Evolutionary conservation across 2,888 invertebrate genomes (phyloP).

Genomic region (Pseudanteris insignis): DNA sequence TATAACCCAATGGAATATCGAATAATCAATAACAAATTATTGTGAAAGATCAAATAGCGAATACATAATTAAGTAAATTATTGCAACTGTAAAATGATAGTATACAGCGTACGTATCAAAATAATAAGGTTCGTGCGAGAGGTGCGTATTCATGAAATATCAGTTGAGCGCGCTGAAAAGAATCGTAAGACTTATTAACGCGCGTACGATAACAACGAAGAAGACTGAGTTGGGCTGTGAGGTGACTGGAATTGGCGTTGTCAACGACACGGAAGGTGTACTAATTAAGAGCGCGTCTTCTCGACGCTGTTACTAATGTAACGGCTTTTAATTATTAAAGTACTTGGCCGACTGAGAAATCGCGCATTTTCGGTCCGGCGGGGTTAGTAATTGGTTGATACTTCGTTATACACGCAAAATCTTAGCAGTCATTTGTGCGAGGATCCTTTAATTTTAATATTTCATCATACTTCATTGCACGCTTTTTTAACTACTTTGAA

Average conservation of each 20-base stretch:
- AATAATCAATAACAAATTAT: no score
- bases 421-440: conserved; percentile 33
- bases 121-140: no score
- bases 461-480: no score
- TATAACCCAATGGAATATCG: no score
- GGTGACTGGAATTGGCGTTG: conserved; percentile 38
- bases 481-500: no score
- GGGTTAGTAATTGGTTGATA: conserved; percentile 40
- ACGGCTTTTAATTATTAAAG: conserved; percentile 53
- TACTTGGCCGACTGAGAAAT: conserved; percentile 41
- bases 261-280: conserved; percentile 40
- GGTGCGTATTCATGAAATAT: conserved; percentile 15
- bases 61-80: no score
- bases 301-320: conserved; percentile 52
- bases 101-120: no score
- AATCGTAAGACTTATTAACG: conserved; percentile 36
- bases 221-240: conserved; percentile 34
- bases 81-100: no score
- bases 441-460: no score
- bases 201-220: conserved; percentile 7
- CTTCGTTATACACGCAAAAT: conserved; percentile 37
- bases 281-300: conserved; percentile 52
- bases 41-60: no score
- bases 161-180: conserved; percentile 10
- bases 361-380: conserved; percentile 39